Base-by-base conservation (phyloP, 2,888 invertebrate species). In the Drosophila fulvimacula region DNA sequence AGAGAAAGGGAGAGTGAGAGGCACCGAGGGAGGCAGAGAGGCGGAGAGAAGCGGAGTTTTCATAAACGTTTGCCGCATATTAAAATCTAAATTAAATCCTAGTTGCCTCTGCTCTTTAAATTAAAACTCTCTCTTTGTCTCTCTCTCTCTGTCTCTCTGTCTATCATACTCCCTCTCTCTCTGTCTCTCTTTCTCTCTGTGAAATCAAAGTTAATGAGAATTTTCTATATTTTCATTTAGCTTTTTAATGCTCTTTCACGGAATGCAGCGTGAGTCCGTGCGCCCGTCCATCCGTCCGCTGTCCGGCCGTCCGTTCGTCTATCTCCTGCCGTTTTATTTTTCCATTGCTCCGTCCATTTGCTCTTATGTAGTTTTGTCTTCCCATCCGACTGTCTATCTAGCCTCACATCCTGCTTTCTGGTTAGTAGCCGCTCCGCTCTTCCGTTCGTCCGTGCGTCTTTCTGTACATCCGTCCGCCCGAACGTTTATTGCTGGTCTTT, bases 61-160 rank as follows among this genome's bases (percentile, higher is more conserved):
- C 19, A 24, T 84, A 88, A 90, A 90, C 89, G 82, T 52, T 65
- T 67, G 17, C 58, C 56, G 76, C 73, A 82, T 84, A 71, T 74
- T 48, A 38, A 58, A 56, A 48, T 32, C 17, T 6, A 48, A 48
- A 48, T 30, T 48, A 48, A 48, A 48, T 48, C 30, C 48, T 32
- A 48, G 30, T 48, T 48, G 48, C 48, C 30, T 30, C 48, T 13
- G 48, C 48, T 11, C 30, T 17, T 30, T 32, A 30, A 48, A 30
- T 19, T 17, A 13, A 7, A 13, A 13, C 48, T 46, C 27, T n/a
- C 24, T 7, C 15, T 24, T 3, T 6, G 1, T 42, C 13, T 15
- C 42, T 13, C 7, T n/a, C 7, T 44, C 5, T 9, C 21, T 1
- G 19, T 19, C 19, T 13, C 42, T 7, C 7, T 42, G 15, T 0